Evolutionary conservation across 2,797 vertebrate genomes (phyloP).

Genomic region (Sarcoramphus papa): DNA sequence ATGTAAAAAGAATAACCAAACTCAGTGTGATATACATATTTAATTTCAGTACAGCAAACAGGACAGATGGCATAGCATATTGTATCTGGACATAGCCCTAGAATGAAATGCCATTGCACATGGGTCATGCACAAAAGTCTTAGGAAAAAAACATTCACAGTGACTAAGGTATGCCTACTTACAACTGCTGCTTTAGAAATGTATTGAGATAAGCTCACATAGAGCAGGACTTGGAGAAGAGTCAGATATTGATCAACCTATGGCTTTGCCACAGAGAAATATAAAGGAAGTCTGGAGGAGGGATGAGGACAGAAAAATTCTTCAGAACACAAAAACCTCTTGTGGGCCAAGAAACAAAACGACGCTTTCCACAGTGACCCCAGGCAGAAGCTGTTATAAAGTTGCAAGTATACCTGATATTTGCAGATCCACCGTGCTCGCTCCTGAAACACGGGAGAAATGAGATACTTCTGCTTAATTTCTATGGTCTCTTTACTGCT

Average conservation of each 20-base stretch:
- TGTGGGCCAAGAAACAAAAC: neutral
- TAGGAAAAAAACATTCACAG: neutral
- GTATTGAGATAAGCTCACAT: neutral
- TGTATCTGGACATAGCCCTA: neutral
- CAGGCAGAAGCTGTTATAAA: neutral
- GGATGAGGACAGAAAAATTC: neutral
- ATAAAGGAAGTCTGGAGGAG: neutral
- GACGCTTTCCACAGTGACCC: neutral
- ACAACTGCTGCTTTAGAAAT: neutral
- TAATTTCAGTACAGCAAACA: neutral
- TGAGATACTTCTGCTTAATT: neutral
- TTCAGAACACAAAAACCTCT: neutral
- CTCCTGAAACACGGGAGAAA: neutral
- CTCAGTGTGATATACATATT: slow-evolving; percentile 21
- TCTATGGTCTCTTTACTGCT: neutral
- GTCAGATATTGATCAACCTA: neutral
- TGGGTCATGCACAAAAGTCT: neutral
- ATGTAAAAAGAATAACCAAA: slow-evolving; percentile 45
- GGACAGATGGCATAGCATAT: neutral
- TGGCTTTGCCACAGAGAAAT: neutral
- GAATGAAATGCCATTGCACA: neutral
- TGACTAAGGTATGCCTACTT: neutral
- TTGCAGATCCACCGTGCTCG: neutral
- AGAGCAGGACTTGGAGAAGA: neutral
- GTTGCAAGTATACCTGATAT: neutral